phyloP scores from a whole-genome alignment of 2,888 invertebrate genomes.

The Arge pagana region DNA sequence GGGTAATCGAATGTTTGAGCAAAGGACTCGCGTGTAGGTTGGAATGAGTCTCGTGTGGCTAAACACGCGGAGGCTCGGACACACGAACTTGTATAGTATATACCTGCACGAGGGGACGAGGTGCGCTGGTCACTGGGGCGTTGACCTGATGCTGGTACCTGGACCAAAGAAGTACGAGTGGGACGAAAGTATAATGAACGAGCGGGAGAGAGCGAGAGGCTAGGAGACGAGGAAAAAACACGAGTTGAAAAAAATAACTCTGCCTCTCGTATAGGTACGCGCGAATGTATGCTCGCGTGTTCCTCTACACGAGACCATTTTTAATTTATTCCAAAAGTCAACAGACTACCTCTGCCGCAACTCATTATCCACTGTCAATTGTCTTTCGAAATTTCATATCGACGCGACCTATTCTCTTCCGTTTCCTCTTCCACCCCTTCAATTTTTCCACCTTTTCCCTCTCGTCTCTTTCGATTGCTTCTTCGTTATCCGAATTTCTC shows the following conservation, averaged over 20 bases:
- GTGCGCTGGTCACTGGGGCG: constrained; percentile 56
- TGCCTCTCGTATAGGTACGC: background rate
- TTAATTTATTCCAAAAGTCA: no score
- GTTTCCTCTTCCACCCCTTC: no score
- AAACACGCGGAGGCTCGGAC: constrained; percentile 27
- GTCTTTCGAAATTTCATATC: no score
- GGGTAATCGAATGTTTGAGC: constrained; percentile 5
- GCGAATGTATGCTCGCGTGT: background rate
- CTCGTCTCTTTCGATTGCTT: no score
- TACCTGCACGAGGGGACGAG: constrained; percentile 42
- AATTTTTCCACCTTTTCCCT: no score
- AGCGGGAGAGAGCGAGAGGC: constrained; percentile 14
- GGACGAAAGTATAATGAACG: constrained; percentile 33
- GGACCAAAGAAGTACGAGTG: constrained; percentile 50
- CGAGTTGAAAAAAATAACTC: background rate
- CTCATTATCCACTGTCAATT: no score
- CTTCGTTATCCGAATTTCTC: no score
- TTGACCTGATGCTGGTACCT: constrained; percentile 51
- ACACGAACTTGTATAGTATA: constrained; percentile 18
- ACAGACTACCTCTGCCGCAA: no score
- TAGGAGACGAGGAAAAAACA: constrained; percentile 20
- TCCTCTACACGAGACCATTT: background rate
- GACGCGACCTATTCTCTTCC: no score
- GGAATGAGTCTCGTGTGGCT: constrained; percentile 23
- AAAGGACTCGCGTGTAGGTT: constrained; percentile 21